Base-by-base conservation (phyloP, 2,888 invertebrate genomes). In the Geotrupes spiniger region DNA sequence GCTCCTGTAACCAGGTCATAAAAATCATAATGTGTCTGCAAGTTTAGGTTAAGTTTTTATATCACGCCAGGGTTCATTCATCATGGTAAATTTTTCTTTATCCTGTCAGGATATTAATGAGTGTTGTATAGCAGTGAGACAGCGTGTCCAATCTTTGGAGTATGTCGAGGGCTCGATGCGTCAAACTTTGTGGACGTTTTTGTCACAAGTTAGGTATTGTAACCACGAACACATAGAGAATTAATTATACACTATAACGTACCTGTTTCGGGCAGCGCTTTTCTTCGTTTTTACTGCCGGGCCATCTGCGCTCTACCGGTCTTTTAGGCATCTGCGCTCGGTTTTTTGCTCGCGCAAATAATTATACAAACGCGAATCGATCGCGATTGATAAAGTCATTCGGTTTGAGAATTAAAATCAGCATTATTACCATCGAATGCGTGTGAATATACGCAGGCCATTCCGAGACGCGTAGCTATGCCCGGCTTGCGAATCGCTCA, bases 121-220 rank as follows among this genome's bases (percentile, higher is more conserved):
- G 29, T 29, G 29, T 29, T 29, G 29, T 29, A 12, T 29, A 12
- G 29, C 10, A 29, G 29, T 10, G 10, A 29, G 29, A 29, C 29
- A 29, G 29, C 29, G 29, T 29, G 29, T 29, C 29, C 10, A 29
- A 29, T 29, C 12, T 11, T 10, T 29, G 10, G 29, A 12, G 9
- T 10, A 29, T 29, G 12, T 29, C 29, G 12, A 29, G 29, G 29
- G 10, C 29, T 8, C 10, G 29, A 29, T 11, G 29, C 29, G 29
- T n/a, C n/a, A n/a, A n/a, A n/a, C n/a, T n/a, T n/a, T n/a, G n/a
- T n/a, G n/a, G 10, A 29, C 12, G 29, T 29, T 29, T 29, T 29
- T 29, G 29, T 29, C 10, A 29, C 29, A 29, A 29, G 29, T 29
- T 29, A 29, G 29, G 29, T 29, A 29, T 29, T 29, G 29, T 29